Evolutionary conservation across 2,113 vertebrate genomes (phyloP), one percentile per base, ranked within the genome.

Genomic region (Notiomystis cincta): DNA sequence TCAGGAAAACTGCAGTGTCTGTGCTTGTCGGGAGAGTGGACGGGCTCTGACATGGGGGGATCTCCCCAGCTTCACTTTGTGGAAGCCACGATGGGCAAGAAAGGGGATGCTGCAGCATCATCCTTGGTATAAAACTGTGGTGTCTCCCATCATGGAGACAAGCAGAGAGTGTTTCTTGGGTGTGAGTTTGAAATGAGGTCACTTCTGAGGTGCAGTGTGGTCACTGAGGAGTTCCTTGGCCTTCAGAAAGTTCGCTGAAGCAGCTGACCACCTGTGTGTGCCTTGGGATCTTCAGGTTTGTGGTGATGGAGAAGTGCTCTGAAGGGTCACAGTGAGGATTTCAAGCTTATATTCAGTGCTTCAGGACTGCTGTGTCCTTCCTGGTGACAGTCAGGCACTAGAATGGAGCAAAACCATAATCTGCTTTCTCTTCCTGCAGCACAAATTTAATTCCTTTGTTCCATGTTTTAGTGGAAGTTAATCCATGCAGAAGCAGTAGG

Each of bases 241-340:
- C 13, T 95, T 83, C 62, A 33, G 62, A 80, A 64, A 53, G 19
- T 24, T 65, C 7, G 11, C 5, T 83, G 30, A 58, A 77, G 40
- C 9, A 7, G 61, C 28, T 83, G 40, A n/a, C 9, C 3, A 14
- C n/a, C 40, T 21, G 19, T 0, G 0, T 1, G 2, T 44, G 17
- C 27, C 20, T 40, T 48, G 60, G 28, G 10, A 31, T 87, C 33
- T 20, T 84, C 18, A 10, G 18, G 7, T 58, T 54, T 7, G 5
- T 84, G 73, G 37, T 75, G 20, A 22, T 35, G 19, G 7, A 23
- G 20, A 80, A 30, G 9, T 27, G 14, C 24, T 64, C 27, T 87
- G n/a, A 61, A 82, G 45, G 17, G 4, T 70, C 27, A 44, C 8
- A 12, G 25, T 44, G 50, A 91, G 45, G 19, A 47, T 82, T 88